Evolutionary conservation across 2,888 invertebrate genomes (phyloP), one percentile per base, ranked within the genome.

Genomic region (Lamproptera curius): DNA sequence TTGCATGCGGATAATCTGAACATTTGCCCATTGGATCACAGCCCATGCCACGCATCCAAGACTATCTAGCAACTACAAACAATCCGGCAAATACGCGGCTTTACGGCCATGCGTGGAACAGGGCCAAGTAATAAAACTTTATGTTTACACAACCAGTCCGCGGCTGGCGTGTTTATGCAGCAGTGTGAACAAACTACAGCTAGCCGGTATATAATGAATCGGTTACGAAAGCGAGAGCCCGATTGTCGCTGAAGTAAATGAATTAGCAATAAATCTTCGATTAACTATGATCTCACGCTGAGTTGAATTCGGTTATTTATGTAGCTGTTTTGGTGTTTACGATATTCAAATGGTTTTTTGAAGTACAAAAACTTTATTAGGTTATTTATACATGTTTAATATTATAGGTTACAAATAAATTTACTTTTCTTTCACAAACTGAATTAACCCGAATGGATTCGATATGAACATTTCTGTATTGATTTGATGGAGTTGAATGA

Each of bases 111-210:
- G 78, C 79, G 80, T 86, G 86, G 86, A 86, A 82, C 81, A 76
- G 70, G 76, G 86, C 86, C 86, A 86, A 86, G 78, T 82, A 80
- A 85, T 86, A 85, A 86, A 85, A 83, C 79, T 79, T 79, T 74
- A 81, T 84, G 86, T 85, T 84, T 81, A 77, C 79, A 80, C 72
- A 74, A 67, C 70, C 68, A 77, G 74, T 77, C 76, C 68, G 75
- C 75, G 73, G 67, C 70, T 69, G 67, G 70, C 73, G 72, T 70
- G 75, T 75, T 75, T 77, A 75, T 73, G 72, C 65, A 71, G n/a
- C 67, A 62, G 55, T 59, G 55, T 54, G 54, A 51, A 56, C 58
- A 55, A 62, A 54, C 54, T 56, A 58, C 64, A 67, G 64, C 68
- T 68, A 65, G 65, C 62, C 13, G 9, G n/a, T n/a, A 4, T n/a